Conservation (phyloP, 2,888 invertebrate species). For the Leptura quadrifasciata region DNA sequence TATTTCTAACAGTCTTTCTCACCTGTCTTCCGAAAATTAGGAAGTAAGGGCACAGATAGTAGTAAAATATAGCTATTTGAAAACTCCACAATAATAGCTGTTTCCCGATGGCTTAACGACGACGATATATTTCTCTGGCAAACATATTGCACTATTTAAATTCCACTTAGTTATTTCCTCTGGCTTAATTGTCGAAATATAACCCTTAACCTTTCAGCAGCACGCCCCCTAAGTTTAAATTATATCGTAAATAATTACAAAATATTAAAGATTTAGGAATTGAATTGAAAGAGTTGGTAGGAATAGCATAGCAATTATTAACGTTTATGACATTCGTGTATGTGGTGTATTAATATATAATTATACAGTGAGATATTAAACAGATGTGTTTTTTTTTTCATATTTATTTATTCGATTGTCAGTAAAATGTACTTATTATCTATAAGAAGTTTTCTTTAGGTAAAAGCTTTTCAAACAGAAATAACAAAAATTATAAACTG, state of each 20-base stretch:
- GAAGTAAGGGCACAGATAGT: conserved; percentile 31
- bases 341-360: neutral
- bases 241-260: conserved; percentile 57
- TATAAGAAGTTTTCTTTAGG: no score
- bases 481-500: no score
- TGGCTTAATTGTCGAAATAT: conserved; percentile 59
- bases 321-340: neutral
- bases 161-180: conserved; percentile 51
- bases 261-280: conserved; percentile 43
- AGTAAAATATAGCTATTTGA: conserved; percentile 47
- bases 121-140: conserved; percentile 55
- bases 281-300: neutral
- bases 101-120: conserved; percentile 59
- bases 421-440: no score
- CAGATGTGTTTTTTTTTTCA: neutral
- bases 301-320: neutral
- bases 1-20: conserved; percentile 28
- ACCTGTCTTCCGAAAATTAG: conserved; percentile 39
- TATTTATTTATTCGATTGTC: no score
- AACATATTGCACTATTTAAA: conserved; percentile 59
- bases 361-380: neutral
- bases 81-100: conserved; percentile 56
- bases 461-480: no score
- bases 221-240: conserved; percentile 56
- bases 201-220: conserved; percentile 59